phyloP scores from a whole-genome alignment of 2,797 vertebrate species.

The Syngnathus acus region DNA sequence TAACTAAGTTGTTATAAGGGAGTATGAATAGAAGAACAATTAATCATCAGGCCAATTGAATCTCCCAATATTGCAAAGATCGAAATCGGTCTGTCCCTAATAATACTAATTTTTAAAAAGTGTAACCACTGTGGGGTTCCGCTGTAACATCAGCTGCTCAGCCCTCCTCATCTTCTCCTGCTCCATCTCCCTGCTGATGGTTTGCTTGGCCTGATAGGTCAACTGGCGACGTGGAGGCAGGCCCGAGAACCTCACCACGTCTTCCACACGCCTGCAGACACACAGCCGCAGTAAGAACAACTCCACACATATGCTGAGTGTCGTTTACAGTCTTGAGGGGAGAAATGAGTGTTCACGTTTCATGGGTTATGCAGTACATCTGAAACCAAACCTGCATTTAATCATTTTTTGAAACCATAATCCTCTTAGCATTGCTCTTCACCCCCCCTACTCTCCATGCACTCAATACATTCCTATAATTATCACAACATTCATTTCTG shows the following conservation, averaged over 20 bases:
- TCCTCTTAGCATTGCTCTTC: conserved; percentile 41
- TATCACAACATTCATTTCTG: neutral
- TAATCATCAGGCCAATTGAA: no score
- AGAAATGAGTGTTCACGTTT: conserved; percentile 14
- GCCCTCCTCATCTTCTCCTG: conserved; percentile 88
- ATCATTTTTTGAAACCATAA: conserved; percentile 52
- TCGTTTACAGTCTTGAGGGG: conserved; percentile 13
- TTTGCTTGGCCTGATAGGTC: conserved; percentile 93
- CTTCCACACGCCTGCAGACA: conserved; percentile 78
- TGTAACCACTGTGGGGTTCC: conserved; percentile 61
- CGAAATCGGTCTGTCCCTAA: no score
- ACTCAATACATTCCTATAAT: neutral
- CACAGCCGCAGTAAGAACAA: conserved; percentile 1
- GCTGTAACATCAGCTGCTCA: conserved; percentile 68
- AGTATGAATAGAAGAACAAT: neutral
- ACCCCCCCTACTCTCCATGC: neutral
- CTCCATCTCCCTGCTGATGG: conserved; percentile 87
- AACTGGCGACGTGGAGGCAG: conserved; percentile 80
- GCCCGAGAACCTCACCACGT: conserved; percentile 78
- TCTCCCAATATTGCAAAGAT: no score
- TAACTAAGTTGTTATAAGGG: neutral
- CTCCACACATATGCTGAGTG: neutral
- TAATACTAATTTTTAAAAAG: neutral
- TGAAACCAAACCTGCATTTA: conserved; percentile 40
- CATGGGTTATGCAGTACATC: conserved; percentile 17